Base-by-base conservation (phyloP, 2,888 invertebrate genomes). In the Aphrophora alni region DNA sequence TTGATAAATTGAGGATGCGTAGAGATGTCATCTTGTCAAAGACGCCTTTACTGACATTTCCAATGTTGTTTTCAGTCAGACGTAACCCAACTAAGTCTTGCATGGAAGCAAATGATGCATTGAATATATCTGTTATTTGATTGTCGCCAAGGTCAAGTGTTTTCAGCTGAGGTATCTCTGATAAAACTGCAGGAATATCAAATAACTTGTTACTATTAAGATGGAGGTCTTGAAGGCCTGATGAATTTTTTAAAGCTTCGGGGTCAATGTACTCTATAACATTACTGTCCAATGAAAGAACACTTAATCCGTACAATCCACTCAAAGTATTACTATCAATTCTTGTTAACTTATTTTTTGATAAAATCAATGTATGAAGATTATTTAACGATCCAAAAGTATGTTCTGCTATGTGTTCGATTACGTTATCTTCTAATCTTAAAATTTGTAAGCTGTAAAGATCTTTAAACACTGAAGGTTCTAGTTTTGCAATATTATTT, bases 141-240 rank as follows among this genome's bases (percentile, higher is more conserved):
- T 97, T 97, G 89, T 95, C 95, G 33, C 95, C 95, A 84, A 97
- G 90, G 88, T 96, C 95, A 82, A 97, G 89, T 25, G 94, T 94
- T 88, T 94, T 93, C 82, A 97, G 89, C 86, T 94, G 92, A 72
- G 94, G 93, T 85, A 95, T 93, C 87, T 93, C 93, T 87, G 91
- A 91, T 75, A 95, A 89, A 14, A 89, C 89, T 72, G 94, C 95
- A 79, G 96, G 96, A 82, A 96, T 93, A 87, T 92, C 91, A 84
- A 92, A 91, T 82, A 96, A 90, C 87, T 94, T 92, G 88, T 96
- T 96, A 83, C 94, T 94, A 88, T 95, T 95, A 84, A 96, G 90
- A 89, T 95, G 95, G 84, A 96, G 89, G 88, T 95, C 95, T 89
- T 95, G 94, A 83, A 96, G 89, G 84, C 93, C 93, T 82, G 95